Base-by-base conservation (phyloP, 92 coral and sea anemone genomes). In the Blastomussa wellsi region DNA sequence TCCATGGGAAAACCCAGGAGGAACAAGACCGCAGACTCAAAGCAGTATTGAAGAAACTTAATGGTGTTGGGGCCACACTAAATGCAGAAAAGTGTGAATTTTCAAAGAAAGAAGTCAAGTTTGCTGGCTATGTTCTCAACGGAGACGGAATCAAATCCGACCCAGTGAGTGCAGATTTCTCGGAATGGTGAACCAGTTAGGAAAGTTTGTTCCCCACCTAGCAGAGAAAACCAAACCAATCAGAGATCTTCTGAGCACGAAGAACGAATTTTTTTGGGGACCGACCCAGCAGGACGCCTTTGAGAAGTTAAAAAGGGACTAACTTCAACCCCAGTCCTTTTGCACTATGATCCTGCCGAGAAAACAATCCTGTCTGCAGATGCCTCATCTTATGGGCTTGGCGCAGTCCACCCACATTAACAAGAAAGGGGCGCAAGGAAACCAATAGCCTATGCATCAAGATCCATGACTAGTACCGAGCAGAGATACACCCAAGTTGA, bases 81-180 rank as follows among this genome's bases (percentile, higher is more conserved):
- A 86, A 77, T 72, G 81, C 90, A 6, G 85, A 86, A 22, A 90
- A 90, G 47, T 90, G 93, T 19, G 93, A 86, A 70, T 77, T 86
- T 33, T 90, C 88, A 6, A 70, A 82, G 55, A 68, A 37, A 5
- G 68, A 79, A 81, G 82, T 89, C 4, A 79, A 72, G 44, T 89
- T 83, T 62, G 78, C 69, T 9, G 89, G 89, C 28, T 48, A 89
- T 37, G 72, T 89, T 16, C 44, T 89, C 28, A 53, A 73, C 49
- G 39, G 28, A 31, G 68, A 82, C 3, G 74, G 83, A 51, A 81
- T 82, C 15, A 81, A 51, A 77, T 75, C 87, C 22, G n/a, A n/a
- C n/a, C n/a, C n/a, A n/a, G n/a, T n/a, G n/a, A n/a, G n/a, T n/a
- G n/a, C n/a, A n/a, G n/a, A n/a, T n/a, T n/a, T n/a, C n/a, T n/a